Conservation (phyloP, 2,113 vertebrate species). For the Xerus inauris region DNA sequence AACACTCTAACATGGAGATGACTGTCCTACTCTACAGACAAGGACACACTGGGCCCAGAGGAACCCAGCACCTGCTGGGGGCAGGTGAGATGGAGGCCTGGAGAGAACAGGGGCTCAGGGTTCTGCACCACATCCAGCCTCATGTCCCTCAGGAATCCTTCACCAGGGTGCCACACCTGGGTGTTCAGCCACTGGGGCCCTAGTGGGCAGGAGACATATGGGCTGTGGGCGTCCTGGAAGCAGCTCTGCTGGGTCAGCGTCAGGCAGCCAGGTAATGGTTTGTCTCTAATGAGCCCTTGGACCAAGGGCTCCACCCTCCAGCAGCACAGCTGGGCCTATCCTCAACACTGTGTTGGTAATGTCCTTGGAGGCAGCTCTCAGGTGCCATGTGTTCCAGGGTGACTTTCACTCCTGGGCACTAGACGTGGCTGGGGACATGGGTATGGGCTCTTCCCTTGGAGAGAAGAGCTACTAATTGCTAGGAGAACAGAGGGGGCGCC, state of each 20-base stretch:
- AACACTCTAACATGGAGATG: neutral
- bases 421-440: neutral
- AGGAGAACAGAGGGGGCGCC: neutral
- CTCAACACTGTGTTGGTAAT: neutral
- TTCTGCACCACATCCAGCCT: neutral
- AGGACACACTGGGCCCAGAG: neutral
- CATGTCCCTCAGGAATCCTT: neutral
- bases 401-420: neutral
- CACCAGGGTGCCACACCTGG: no score
- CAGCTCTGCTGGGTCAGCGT: neutral
- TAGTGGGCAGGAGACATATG: neutral
- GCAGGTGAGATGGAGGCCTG: no score
- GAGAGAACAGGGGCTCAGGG: neutral
- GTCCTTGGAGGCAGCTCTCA: neutral
- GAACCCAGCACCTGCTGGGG: neutral
- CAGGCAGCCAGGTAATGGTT: neutral
- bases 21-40: neutral
- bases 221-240: neutral
- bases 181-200: neutral
- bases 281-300: neutral
- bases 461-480: neutral
- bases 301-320: no score
- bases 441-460: neutral
- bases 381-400: neutral
- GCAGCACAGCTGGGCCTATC: neutral